Percentiles rank a stretch among this genome's conserved stretches.
Conservation (phyloP, 2,113 vertebrate genomes). For the Potamarius usumacintae region DNA sequence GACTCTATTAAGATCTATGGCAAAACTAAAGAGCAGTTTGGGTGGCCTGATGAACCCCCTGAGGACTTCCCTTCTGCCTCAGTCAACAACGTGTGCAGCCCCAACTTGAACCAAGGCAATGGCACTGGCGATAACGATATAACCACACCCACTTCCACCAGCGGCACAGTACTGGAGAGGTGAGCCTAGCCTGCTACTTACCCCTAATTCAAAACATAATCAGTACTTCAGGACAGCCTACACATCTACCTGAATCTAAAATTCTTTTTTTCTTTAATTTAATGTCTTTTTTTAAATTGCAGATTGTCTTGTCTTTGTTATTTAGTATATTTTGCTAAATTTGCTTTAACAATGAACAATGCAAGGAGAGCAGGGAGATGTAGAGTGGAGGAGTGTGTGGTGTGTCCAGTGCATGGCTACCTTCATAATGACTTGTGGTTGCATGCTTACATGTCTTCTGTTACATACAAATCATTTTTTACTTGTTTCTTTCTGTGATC, state of each 20-base stretch:
- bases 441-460: constrained; percentile 73
- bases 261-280: not conserved
- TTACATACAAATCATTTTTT: constrained; percentile 76
- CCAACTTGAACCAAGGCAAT: constrained; percentile 88
- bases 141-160: constrained; percentile 75
- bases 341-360: not conserved
- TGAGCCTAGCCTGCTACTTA: constrained; percentile 59
- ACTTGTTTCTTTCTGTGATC: constrained; percentile 91
- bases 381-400: constrained; percentile 36
- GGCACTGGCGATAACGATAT: constrained; percentile 84
- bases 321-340: constrained; percentile 3
- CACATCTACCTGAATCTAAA: not conserved
- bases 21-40: constrained; percentile 99
- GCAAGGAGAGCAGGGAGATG: constrained; percentile 20
- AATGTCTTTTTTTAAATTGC: not conserved
- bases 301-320: constrained; percentile 9
- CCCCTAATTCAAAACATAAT: not conserved
- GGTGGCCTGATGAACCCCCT: constrained; percentile 95
- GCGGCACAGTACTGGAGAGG: constrained; percentile 93
- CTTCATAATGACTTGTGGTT: constrained; percentile 67
- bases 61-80: constrained; percentile 95
- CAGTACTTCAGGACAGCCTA: not conserved
- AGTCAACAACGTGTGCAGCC: constrained; percentile 90
- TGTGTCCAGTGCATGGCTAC: constrained; percentile 73
- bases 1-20: constrained; percentile 98